Evolutionary conservation across 2,888 invertebrate species (phyloP), one percentile per base, ranked within the genome.

Genomic region (Keiferia lycopersicella): DNA sequence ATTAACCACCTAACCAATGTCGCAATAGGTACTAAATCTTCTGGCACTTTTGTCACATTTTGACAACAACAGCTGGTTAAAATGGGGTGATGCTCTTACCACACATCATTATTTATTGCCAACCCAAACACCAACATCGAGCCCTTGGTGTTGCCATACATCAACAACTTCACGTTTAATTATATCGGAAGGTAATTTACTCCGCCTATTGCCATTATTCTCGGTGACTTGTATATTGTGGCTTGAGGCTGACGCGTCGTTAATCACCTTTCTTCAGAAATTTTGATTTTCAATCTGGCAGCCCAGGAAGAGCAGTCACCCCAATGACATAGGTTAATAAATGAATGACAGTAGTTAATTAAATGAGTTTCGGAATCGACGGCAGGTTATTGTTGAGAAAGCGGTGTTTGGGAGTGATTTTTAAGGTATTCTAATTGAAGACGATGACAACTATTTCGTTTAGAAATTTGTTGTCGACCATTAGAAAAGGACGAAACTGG

Each of bases 261-360:
- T 88, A 91, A 91, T 91, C 91, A 91, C 80, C 80, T 77, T 73
- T 83, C 79, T 81, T 78, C 76, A 71, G 69, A 86, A 86, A 85
- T 87, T 90, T 87, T 86, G 86, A 88, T 88, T 88, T 89, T 88
- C 86, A 87, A 86, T 86, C 83, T 81, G 77, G 73, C 20, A 80
- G 4, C 34, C 34, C 34, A 4, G 34, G 34, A 34, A 34, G 72
- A 78, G 79, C 83, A 78, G 78, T 79, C 78, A 74, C 69, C 74
- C 79, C 86, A 26, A 88, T 88, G 83, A 82, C 76, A 73, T 73
- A 69, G 66, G 77, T 83, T 86, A 83, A 86, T 87, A 83, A 83
- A 81, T 86, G 82, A 86, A 88, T 88, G 83, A 82, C 76, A 74
- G 73, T 69, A 66, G 77, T 83, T 86, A 83, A 86, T 87, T 83